Evolutionary conservation across 1,140 invertebrate genomes (phyloP).

Genomic region (Ridgeia piscesae): DNA sequence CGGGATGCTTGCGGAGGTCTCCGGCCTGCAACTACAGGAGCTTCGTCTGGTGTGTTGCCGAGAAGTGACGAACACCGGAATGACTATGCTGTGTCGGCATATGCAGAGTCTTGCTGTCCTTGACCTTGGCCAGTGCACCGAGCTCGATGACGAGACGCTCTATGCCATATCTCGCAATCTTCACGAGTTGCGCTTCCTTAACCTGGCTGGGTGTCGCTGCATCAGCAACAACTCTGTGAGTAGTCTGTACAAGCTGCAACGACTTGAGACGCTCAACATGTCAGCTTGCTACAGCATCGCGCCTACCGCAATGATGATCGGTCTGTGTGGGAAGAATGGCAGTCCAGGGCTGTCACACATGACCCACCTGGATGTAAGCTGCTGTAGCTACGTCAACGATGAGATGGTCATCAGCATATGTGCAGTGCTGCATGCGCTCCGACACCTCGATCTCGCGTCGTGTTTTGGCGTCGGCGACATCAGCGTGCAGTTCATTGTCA

Average conservation of each 20-base stretch:
- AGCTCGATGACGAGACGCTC: slow-evolving; percentile 67
- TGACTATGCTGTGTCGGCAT: slow-evolving; percentile 61
- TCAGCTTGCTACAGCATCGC: slow-evolving; percentile 70
- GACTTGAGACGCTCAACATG: slow-evolving; percentile 66
- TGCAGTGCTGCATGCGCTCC: slow-evolving; percentile 61
- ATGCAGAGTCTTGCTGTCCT: slow-evolving; percentile 65
- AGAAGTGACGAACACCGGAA: slow-evolving; percentile 67
- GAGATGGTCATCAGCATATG: slow-evolving; percentile 58
- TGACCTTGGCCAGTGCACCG: slow-evolving; percentile 66
- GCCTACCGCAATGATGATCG: slow-evolving; percentile 62
- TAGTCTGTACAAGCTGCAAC: slow-evolving; percentile 61
- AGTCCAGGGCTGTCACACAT: slow-evolving; percentile 53
- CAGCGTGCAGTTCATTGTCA: slow-evolving; percentile 63
- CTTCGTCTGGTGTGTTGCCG: slow-evolving; percentile 66
- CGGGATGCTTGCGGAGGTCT: slow-evolving; percentile 60
- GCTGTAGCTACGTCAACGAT: slow-evolving; percentile 66
- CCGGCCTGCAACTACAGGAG: slow-evolving; percentile 62
- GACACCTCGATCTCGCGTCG: slow-evolving; percentile 66
- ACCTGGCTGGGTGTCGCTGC: slow-evolving; percentile 50
- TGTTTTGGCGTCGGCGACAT: slow-evolving; percentile 68
- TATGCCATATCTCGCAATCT: slow-evolving; percentile 64
- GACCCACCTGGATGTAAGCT: slow-evolving; percentile 64
- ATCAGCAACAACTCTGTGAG: slow-evolving; percentile 66
- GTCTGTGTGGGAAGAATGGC: slow-evolving; percentile 57
- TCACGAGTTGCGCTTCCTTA: slow-evolving; percentile 38